phyloP scores from a whole-genome alignment of 2,113 vertebrate genomes.

The Athene cunicularia region DNA sequence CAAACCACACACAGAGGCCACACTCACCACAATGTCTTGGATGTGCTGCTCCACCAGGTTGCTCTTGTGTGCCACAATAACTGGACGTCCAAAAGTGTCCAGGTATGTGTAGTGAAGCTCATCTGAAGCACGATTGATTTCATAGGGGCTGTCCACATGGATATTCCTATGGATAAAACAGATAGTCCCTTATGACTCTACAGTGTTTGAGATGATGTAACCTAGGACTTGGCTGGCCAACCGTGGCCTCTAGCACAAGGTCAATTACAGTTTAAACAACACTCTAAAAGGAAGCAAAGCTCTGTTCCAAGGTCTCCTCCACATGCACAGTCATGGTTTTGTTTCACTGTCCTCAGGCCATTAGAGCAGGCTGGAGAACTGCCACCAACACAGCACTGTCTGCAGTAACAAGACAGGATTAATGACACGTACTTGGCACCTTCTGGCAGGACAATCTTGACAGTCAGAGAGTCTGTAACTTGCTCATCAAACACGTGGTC shows the following conservation, averaged over 20 bases:
- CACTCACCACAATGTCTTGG: conserved; percentile 93
- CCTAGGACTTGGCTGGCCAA: not conserved
- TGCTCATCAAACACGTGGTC: conserved; percentile 98
- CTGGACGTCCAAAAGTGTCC: conserved; percentile 95
- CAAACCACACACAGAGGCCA: not conserved
- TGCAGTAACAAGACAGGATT: not conserved
- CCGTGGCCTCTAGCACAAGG: not conserved
- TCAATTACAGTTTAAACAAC: not conserved
- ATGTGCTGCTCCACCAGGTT: conserved; percentile 99
- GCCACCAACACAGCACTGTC: not conserved
- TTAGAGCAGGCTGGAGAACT: not conserved
- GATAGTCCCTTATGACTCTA: not conserved
- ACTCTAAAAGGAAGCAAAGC: not conserved
- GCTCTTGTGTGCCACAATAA: conserved; percentile 91
- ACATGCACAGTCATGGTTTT: not conserved
- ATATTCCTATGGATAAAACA: conserved; percentile 82
- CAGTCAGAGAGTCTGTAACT: conserved; percentile 91
- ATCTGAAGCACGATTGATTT: conserved; percentile 84
- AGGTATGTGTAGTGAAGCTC: conserved; percentile 96
- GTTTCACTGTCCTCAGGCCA: not conserved
- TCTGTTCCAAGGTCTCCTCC: not conserved
- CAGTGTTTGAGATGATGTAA: not conserved
- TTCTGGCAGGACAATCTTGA: conserved; percentile 95
- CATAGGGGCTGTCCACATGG: conserved; percentile 92
- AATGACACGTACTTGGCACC: conserved; percentile 89